phyloP scores from a whole-genome alignment of 2,113 vertebrate species.

The Xenus cinereus region DNA sequence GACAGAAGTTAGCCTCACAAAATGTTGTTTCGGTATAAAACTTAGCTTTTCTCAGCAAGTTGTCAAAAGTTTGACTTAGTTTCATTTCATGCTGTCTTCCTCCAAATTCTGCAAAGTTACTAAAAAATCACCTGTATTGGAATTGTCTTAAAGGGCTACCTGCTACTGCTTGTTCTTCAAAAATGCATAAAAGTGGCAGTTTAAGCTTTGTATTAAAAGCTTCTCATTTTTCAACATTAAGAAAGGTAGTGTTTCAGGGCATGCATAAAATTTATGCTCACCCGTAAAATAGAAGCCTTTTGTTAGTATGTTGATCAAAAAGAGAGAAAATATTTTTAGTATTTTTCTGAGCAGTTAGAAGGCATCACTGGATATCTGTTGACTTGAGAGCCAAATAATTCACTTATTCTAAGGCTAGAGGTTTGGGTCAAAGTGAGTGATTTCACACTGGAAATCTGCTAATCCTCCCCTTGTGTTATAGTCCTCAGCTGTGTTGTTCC shows the following conservation, averaged over 20 bases:
- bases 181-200: background rate
- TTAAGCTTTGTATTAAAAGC: background rate
- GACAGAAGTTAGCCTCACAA: background rate
- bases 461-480: background rate
- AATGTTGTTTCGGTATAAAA: background rate
- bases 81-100: background rate
- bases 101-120: background rate
- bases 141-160: background rate
- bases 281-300: background rate
- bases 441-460: background rate
- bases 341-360: background rate
- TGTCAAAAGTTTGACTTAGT: background rate
- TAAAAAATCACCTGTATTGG: background rate
- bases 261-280: background rate
- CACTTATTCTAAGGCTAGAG: background rate
- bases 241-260: background rate
- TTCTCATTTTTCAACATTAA: background rate
- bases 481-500: background rate
- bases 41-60: background rate
- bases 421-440: background rate
- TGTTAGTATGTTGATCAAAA: background rate
- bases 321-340: background rate
- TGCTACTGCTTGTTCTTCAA: background rate
- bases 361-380: background rate
- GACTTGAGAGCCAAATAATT: background rate